Evolutionary conservation across 2,888 invertebrate species (phyloP).

Genomic region (Cheilosia soror): DNA sequence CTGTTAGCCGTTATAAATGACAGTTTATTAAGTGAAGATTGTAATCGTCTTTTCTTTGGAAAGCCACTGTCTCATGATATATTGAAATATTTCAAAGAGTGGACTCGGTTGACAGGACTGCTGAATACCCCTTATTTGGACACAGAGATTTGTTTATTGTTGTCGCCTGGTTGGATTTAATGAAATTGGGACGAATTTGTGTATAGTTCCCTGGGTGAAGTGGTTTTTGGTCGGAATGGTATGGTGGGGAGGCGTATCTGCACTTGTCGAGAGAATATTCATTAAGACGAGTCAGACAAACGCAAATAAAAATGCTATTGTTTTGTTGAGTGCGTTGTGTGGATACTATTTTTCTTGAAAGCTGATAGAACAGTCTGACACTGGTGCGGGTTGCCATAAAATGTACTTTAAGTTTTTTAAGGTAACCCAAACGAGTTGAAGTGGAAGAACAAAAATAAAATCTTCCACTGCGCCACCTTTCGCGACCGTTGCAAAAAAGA

Average conservation of each 20-base stretch:
- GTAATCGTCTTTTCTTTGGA: conserved; percentile 60
- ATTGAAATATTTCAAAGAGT: conserved; percentile 34
- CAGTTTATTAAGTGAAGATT: conserved; percentile 74
- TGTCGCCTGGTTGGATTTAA: conserved; percentile 37
- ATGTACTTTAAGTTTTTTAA: no score
- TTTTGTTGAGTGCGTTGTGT: background rate
- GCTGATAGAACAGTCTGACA: no score
- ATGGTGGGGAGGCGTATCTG: background rate
- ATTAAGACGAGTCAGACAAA: conserved; percentile 20
- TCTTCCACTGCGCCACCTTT: no score
- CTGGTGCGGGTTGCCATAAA: no score
- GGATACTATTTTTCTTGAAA: no score
- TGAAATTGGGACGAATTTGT: conserved; percentile 18
- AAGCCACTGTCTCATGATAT: conserved; percentile 56
- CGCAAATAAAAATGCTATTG: background rate
- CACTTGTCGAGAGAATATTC: background rate
- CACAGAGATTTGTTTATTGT: background rate
- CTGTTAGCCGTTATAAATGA: conserved; percentile 72
- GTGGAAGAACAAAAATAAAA: no score
- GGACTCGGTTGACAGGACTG: background rate
- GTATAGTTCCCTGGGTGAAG: background rate
- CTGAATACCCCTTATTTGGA: conserved; percentile 1
- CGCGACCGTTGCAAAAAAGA: no score
- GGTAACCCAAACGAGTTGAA: no score
- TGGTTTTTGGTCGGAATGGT: background rate